Evolutionary conservation across 2,113 vertebrate genomes (phyloP).

Genomic region (Cricetomys ansorgei): DNA sequence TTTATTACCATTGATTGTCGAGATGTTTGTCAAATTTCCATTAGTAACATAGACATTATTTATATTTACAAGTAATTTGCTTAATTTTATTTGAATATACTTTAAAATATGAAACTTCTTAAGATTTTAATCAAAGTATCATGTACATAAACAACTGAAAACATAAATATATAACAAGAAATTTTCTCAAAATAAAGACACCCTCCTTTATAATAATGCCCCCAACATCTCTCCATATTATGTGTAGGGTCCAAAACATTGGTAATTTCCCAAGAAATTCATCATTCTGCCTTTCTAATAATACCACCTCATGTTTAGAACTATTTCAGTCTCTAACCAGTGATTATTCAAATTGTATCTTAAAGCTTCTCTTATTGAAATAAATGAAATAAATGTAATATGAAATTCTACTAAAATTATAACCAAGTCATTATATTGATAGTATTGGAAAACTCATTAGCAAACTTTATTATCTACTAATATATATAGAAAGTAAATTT

Average conservation of each 20-base stretch:
- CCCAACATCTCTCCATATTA: background rate
- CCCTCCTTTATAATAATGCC: background rate
- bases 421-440: background rate
- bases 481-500: background rate
- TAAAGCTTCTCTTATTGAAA: background rate
- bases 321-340: background rate
- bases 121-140: background rate
- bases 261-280: background rate
- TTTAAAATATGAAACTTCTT: background rate
- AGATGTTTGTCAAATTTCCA: background rate
- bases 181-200: background rate
- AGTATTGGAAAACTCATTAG: background rate
- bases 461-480: background rate
- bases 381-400: background rate
- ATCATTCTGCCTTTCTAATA: background rate
- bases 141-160: background rate
- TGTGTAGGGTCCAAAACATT: background rate
- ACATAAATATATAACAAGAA: background rate
- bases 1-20: background rate
- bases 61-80: background rate
- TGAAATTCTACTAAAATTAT: background rate
- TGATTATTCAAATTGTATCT: background rate
- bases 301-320: accelerated
- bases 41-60: background rate
- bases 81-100: background rate